Conservation (phyloP, 2,797 vertebrate genomes). For the Mormyrops boulengeri region DNA sequence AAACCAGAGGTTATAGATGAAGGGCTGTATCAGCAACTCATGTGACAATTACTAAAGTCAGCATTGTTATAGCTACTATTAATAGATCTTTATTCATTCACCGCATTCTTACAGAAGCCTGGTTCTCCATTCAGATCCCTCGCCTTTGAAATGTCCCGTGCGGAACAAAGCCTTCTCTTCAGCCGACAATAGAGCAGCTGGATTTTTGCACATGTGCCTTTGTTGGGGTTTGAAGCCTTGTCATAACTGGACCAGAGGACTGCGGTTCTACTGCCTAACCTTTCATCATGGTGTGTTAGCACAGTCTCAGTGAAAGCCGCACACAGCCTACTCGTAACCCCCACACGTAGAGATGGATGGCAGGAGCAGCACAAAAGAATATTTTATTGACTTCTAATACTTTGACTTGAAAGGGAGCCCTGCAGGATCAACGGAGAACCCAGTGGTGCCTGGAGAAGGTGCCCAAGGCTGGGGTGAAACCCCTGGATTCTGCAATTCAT, state of each 20-base stretch:
- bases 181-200: conserved; percentile 59
- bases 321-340: conserved; percentile 33
- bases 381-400: conserved; percentile 68
- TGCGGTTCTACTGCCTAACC: conserved; percentile 18
- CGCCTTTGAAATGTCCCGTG: conserved; percentile 50
- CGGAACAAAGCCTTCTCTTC: conserved; percentile 52
- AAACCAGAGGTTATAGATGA: background rate
- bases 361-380: conserved; percentile 60
- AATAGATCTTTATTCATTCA: conserved; percentile 15
- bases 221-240: conserved; percentile 56
- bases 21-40: background rate
- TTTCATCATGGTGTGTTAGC: conserved; percentile 19
- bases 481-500: background rate
- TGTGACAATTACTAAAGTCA: conserved; percentile 5
- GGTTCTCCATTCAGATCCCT: conserved; percentile 43
- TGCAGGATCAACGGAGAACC: conserved; percentile 45
- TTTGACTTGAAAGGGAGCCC: conserved; percentile 55
- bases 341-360: conserved; percentile 47
- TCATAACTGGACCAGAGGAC: conserved; percentile 61
- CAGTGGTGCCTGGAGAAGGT: conserved; percentile 37
- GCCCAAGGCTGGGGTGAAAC: background rate
- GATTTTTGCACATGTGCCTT: conserved; percentile 64
- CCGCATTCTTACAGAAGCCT: conserved; percentile 17
- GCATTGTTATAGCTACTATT: background rate
- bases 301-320: background rate